Conservation (phyloP, 2,888 invertebrate genomes). For the Drosophila kanekoi region DNA sequence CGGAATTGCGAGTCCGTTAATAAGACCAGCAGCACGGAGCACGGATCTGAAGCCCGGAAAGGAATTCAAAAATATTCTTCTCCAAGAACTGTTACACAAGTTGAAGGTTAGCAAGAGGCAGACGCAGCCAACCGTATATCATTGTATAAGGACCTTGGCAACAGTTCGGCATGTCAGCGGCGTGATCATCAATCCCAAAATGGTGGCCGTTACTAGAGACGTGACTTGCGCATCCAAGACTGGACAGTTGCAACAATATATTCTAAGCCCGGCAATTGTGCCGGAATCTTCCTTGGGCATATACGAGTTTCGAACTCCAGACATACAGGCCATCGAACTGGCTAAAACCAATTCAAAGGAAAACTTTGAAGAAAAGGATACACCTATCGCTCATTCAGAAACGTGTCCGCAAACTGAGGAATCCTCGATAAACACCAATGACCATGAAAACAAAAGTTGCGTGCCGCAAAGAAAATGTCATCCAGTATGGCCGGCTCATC, state of each 20-base stretch:
- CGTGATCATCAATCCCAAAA: slow-evolving; percentile 22
- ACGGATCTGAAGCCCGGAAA: background rate
- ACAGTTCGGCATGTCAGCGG: slow-evolving; percentile 21
- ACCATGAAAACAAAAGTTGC: background rate
- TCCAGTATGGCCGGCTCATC: slow-evolving; percentile 51
- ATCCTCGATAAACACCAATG: background rate
- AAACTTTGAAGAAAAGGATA: background rate
- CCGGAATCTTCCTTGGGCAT: slow-evolving; percentile 1
- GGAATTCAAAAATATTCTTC: background rate
- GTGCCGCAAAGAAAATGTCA: background rate
- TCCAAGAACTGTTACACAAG: background rate
- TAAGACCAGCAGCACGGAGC: background rate
- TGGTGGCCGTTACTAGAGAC: slow-evolving; percentile 11
- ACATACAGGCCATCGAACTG: slow-evolving; percentile 19
- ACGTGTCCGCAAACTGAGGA: background rate
- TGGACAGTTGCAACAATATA: background rate
- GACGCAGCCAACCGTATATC: background rate
- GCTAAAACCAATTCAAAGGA: background rate
- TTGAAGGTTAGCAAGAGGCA: background rate
- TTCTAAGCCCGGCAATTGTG: background rate
- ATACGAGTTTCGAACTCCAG: slow-evolving; percentile 61
- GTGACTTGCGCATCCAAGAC: background rate
- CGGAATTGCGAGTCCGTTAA: background rate
- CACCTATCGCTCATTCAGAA: background rate
- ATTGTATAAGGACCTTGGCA: background rate